Evolutionary conservation across 2,797 vertebrate genomes (phyloP), one percentile per base, ranked within the genome.

Genomic region (Pangasius krempfi): DNA sequence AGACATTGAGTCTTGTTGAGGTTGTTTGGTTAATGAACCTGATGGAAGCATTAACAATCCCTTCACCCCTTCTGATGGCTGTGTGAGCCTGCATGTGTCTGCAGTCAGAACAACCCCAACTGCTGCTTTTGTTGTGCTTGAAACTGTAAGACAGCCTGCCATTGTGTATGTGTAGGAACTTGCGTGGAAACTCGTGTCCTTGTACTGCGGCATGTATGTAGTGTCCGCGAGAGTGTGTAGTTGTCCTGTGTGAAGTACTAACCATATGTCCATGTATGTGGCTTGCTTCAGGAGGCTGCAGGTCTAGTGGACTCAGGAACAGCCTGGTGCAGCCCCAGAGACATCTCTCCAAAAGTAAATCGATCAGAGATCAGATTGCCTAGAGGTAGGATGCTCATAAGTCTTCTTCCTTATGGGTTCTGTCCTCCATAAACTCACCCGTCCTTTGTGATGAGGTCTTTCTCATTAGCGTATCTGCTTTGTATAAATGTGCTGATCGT

Each of bases 351-450:
- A 40, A 95, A 94, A 92, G 86, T 91, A 12, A 68, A 60, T 2
- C 82, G 78, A 82, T 87, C 62, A 5, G 94, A 94, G 85, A 73
- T 92, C 91, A 94, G 91, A 92, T 92, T 88, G 33, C 86, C 84
- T 22, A 95, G 93, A 96, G 96, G 96, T 97, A 88, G 93, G 93
- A 89, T 22, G 8, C 60, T 68, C 58, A 4, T 25, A 83, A 30
- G 7, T 62, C 12, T 82, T 82, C 40, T 60, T 62, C 37, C 30
- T 73, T 20, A 80, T n/a, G 0, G 37, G 14, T 18, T 64, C 81
- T 64, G 25, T 18, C 40, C 7, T 33, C 9, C 18, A 25, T 58
- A 37, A 58, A 58, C 18, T 58, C 52, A 58, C 22, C 52, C 9
- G 6, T 58, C 54, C 30, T 58, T 80, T 58, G 30, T 25, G 18